Base-by-base conservation (phyloP, 2,888 invertebrate genomes). In the Andrena marginata region DNA sequence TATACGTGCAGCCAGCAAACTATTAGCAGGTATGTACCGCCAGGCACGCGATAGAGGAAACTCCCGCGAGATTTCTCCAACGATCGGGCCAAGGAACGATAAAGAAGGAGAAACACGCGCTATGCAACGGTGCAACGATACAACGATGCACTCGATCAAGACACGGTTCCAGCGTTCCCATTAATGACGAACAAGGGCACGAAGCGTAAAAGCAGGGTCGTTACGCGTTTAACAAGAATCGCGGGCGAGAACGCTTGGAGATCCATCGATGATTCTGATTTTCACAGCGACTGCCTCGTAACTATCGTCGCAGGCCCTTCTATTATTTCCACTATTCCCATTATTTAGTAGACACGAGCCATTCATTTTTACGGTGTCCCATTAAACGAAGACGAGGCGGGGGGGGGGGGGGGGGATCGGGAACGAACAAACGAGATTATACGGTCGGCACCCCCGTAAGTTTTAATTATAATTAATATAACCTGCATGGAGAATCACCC, bases 251-350 rank as follows among this genome's bases (percentile, higher is more conserved):
- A 33, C 48, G 29, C 49, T 29, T 42, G 54, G 31, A 60, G 60
- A 76, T 75, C 68, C 68, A 79, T 79, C 76, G 75, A 69, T 48
- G 75, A 48, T 56, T 67, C 56, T 31, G 79, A 79, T 16, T 78
- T 78, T 63, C 68, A 68, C 65, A 29, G 16, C 29, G 16, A 42
- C 35, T 10, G 60, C 26, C 75, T 69, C 76, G 76, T 63, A 62
- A 62, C 62, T 75, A 62, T 62, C 60, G 51, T 51, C 48, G 42
- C 29, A 29, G 10, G 23, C n/a, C 2, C 54, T 48, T 10, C 16
- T 48, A 42, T 76, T 59, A 56, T 69, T 56, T 48, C 76, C 33
- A 67, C 6, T 56, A 51, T 51, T 2, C 51, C n/a, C 51, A 20
- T 20, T n/a, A 51, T 62, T 60, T 23, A 29, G 2, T 42, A 4